Conservation (phyloP, 1,140 invertebrate species). For the Eupristina koningsbergeri region DNA sequence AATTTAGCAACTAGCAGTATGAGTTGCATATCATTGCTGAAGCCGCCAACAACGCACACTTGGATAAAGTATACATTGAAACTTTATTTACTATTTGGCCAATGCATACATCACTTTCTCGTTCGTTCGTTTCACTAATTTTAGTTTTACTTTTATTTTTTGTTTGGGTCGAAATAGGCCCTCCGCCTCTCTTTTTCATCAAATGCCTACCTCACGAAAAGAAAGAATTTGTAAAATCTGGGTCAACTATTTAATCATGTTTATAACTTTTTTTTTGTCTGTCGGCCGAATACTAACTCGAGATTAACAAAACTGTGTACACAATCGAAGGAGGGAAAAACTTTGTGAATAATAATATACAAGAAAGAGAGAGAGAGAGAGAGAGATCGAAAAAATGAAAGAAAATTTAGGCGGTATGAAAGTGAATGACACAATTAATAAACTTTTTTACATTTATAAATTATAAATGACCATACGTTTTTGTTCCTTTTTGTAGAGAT, state of each 20-base stretch:
- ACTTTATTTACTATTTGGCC: no score
- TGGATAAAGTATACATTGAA: no score
- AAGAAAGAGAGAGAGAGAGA: neutral
- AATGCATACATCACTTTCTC: no score
- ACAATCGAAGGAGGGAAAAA: neutral
- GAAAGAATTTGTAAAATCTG: neutral
- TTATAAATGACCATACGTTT: neutral
- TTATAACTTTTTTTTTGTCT: neutral
- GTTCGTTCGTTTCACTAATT: no score
- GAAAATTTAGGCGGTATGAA: neutral
- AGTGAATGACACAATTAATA: no score
- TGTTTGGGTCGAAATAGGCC: no score
- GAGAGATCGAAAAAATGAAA: neutral
- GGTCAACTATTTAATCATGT: neutral
- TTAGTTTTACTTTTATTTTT: no score
- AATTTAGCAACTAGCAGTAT: no score
- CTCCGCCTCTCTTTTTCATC: neutral
- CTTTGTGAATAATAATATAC: neutral
- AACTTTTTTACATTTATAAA: neutral
- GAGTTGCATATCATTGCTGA: no score
- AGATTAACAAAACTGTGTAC: neutral
- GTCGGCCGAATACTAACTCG: neutral
- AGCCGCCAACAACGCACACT: no score
- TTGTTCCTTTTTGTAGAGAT: no score
- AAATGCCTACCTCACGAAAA: conserved; percentile 3